A percentile compares a stretch with the other conserved stretches of the same genome.
These are phyloP conservation scores for Caranx melampygus DNA, from an alignment of 2,113 vertebrate species.

Conservation along the genomic window DNA sequence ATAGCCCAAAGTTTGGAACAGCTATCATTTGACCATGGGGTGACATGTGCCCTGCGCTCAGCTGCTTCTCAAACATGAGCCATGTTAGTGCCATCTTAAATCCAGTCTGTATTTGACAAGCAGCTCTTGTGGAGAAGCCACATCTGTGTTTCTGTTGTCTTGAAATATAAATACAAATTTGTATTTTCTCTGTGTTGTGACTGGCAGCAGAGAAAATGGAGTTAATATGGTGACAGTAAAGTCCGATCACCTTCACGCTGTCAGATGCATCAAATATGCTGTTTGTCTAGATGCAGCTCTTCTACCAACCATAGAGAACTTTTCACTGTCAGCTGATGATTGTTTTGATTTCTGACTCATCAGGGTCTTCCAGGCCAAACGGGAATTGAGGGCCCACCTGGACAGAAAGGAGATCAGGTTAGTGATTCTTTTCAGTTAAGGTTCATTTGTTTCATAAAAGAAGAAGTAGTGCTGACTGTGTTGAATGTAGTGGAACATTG, in stretches of 20 bases:
- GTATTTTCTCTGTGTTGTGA: too few relatives aligned
- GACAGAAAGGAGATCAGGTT: constrained; percentile 89
- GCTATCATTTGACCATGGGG: too few relatives aligned
- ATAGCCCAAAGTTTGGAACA: too few relatives aligned
- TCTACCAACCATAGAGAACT: neutral
- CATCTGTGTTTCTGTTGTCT: neutral
- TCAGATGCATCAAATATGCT: neutral
- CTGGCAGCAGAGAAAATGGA: neutral
- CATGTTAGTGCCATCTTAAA: neutral
- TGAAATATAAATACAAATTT: neutral
- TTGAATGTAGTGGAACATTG: neutral
- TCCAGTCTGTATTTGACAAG: neutral
- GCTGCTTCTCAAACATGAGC: neutral
- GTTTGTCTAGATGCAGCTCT: neutral
- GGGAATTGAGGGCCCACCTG: constrained; percentile 82
- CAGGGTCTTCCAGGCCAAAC: constrained; percentile 83
- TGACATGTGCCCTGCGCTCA: neutral
- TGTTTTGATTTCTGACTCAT: constrained; percentile 15
- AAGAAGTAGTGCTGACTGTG: neutral
- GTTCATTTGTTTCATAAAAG: neutral
- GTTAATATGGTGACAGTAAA: neutral
- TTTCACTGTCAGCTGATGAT: neutral
- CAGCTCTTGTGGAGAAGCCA: neutral
- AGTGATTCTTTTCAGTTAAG: constrained; percentile 28
- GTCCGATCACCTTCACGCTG: neutral